Evolutionary conservation across 2,797 vertebrate genomes (phyloP).

Genomic region (Pelodytes ibericus): DNA sequence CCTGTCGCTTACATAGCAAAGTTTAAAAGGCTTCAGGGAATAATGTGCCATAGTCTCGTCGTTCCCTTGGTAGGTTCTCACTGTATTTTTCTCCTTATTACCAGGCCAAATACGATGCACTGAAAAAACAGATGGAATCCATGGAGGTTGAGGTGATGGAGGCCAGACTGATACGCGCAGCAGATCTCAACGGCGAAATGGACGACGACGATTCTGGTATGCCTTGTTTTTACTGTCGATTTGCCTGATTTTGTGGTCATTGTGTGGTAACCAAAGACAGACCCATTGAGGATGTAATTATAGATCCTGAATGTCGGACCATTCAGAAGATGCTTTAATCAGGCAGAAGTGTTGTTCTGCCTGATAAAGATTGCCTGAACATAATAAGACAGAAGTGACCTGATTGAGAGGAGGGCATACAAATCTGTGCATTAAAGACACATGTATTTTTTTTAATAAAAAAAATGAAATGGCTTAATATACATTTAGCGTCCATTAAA

Average conservation of each 20-base stretch:
- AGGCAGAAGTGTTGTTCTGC: no score
- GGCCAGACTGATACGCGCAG: constrained; percentile 89
- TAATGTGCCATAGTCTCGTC: not conserved
- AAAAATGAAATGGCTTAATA: no score
- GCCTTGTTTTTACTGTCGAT: constrained; percentile 25
- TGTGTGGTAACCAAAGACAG: no score
- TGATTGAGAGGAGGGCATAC: no score
- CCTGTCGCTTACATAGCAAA: not conserved
- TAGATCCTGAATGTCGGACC: no score
- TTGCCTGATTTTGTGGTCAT: not conserved
- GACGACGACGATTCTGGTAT: constrained; percentile 88
- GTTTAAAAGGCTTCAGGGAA: not conserved
- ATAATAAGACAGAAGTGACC: no score
- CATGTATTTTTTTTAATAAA: no score
- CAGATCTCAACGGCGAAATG: constrained; percentile 90
- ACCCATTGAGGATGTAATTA: no score
- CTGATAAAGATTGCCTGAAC: no score
- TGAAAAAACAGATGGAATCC: constrained; percentile 92
- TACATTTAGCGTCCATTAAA: no score
- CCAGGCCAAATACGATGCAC: constrained; percentile 87
- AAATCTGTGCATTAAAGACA: no score
- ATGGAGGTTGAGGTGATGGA: constrained; percentile 99
- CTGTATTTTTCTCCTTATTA: not conserved
- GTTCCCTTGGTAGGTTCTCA: fast-evolving
- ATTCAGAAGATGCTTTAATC: no score